Evolutionary conservation across 2,113 vertebrate genomes (phyloP), one percentile per base, ranked within the genome.

Genomic region (Upupa epops): DNA sequence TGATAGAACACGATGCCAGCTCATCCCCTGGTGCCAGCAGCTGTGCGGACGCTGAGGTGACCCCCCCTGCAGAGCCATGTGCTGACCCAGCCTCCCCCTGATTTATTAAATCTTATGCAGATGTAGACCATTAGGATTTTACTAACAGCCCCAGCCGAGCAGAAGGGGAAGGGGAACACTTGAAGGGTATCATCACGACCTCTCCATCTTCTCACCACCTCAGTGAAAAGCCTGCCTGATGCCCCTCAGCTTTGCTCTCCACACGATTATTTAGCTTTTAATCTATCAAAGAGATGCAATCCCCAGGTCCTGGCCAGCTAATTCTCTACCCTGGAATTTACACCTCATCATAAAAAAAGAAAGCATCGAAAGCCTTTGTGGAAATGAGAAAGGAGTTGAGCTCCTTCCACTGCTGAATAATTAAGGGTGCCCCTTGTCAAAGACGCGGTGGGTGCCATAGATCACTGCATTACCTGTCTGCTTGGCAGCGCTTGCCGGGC

Each of bases 321-420:
- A 83, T 90, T 93, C 88, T 54, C 77, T 86, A 68, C 91, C 75
- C 69, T 82, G 64, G 84, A 75, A 85, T 95, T 94, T 74, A 74
- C 86, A 91, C 69, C 31, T 76, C 56, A 26, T 78, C n/a, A 55
- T 55, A 32, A 84, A 68, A 90, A 76, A 11, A 32, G 82, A 68
- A 90, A 76, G 9, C n/a, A 48, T 54, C n/a, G 79, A 54, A 42
- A 77, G 59, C 58, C 79, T 72, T 34, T 55, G 69, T 22, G 85
- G 89, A 79, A 82, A 86, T 71, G 88, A 92, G 81, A 79, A 82
- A 86, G 65, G 88, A 92, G 81, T 71, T 83, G 29, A 64, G 81
- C 61, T 94, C 70, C 72, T 79, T 24, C 69, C 56, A 0, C 9
- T 61, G 88, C 70, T 65, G 92, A n/a, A 49, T 61, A 83, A 86